Base-by-base conservation (phyloP, 2,888 invertebrate species). In the Cynaeus angustus region DNA sequence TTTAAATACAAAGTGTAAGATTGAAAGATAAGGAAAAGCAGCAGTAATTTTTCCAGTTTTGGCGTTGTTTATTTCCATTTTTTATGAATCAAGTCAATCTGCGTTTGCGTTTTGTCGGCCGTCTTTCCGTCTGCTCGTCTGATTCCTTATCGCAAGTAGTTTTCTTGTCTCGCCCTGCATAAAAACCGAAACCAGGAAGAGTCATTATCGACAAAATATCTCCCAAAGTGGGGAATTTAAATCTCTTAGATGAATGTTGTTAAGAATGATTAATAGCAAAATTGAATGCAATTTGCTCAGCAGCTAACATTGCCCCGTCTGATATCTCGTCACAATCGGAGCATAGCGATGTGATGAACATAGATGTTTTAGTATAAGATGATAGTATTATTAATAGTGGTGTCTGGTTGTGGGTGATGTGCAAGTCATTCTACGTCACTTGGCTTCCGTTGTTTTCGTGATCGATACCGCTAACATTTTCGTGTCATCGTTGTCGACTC, bases 381-480 rank as follows among this genome's bases (percentile, higher is more conserved):
- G 84, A 85, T 84, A 83, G 83, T 82, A 84, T 84, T 84, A 85
- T 85, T 85, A 85, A 85, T 84, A 83, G 85, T 83, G 80, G 82
- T 84, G 83, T 84, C 83, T 84, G 83, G 79, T 79, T 78, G 80
- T 78, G 79, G 81, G 80, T 81, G 81, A 82, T 82, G 81, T 84
- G 84, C 84, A 83, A 84, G 84, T 84, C 84, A 84, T 83, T 83
- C 83, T 82, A 83, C 83, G 83, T 83, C 83, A 82, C 81, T 81
- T 80, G 80, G 78, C 80, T 81, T 80, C 82, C 81, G 82, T 83
- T 83, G 82, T 83, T 82, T 82, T 80, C 78, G 78, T 82, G 83
- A 83, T 83, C 83, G 83, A 83, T 83, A 83, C 80, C 79, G 80
- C 80, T 78, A 81, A 83, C 83, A 81, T 83, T 81, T 56, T 81